Base-by-base conservation (phyloP, 2,797 vertebrate genomes). In the Garrulus glandarius region DNA sequence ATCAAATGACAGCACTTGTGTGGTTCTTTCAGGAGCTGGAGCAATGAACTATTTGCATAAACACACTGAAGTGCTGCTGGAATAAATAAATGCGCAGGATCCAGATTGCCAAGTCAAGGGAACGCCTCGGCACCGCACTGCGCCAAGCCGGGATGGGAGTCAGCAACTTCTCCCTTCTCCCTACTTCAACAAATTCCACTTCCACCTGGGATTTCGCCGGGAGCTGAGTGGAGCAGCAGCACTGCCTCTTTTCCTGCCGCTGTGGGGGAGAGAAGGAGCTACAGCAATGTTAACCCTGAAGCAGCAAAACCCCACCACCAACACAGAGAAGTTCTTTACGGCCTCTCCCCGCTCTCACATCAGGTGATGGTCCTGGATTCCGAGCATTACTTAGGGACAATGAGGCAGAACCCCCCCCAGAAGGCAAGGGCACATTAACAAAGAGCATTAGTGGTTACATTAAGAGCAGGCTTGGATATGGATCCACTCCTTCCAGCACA, bases 41-140 rank as follows among this genome's bases (percentile, higher is more conserved):
- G 95, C 94, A 67, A 47, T 8, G 70, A 84, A 88, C 55, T 87
- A 65, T 94, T 91, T 95, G 94, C 89, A 95, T 95, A 92, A 95
- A 88, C 61, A 83, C 87, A 44, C 76, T 47, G 10, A 68, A 93
- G 89, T 16, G 89, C 92, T 76, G 16, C 82, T 63, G 36, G 87
- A 56, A 89, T 88, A 82, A 88, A 87, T 76, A 80, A 85, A 82
- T 9, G 82, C 10, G 5, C 76, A 75, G 89, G 19, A 44, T 84
- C 65, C 22, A 60, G 93, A 93, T 75, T 95, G 92, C 85, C 85
- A 39, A 94, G 89, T 6, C 75, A 14, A 79, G 93, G 9, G 50
- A 70, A 67, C 16, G 70, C 82, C 89, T 87, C 82, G 64, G 93
- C 89, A 81, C 89, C 14, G 94, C 95, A 90, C 69, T 94, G 92